Base-by-base conservation (phyloP, 2,888 invertebrate species). In the Minunthozetes semirufus region DNA sequence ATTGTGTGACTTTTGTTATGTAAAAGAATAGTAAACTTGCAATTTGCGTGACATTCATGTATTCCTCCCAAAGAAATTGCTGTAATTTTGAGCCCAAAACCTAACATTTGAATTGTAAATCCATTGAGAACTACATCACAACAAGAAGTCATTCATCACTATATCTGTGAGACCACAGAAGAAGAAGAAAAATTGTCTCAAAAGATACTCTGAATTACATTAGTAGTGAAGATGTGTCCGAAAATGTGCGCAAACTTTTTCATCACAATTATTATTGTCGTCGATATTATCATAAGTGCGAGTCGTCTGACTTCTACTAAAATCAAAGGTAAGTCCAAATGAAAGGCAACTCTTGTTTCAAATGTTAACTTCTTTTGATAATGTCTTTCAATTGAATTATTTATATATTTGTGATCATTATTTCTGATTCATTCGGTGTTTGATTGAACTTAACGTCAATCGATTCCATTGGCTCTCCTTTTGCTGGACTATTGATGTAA, bases 201-300 rank as follows among this genome's bases (percentile, higher is more conserved):
- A 22, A 9, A 22, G 1, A 19, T 8, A 22, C 25, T 11, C 11
- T 25, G 22, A 19, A 11, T 56, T 22, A 22, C 19, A 56, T 50
- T 19, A 50, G 19, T 50, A n/a, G n/a, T 50, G 50, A 56, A 25
- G 25, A 56, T 56, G 56, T 56, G 22, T 56, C 22, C 25, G 25
- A 56, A 25, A 56, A 9, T 56, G 56, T 56, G 56, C 56, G 22
- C 25, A 56, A 56, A 56, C 22, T 56, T 56, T 56, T 56, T 56
- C 56, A 56, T 56, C 22, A 56, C 25, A 22, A 56, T 56, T 22
- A 56, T 56, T 56, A 56, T 25, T 25, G 22, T 56, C 56, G 25
- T 56, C 25, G 56, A 56, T 56, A 22, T 56, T 56, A 56, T 56
- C 25, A 56, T 56, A 22, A 56, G 19, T 56, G 13, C 56, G 22